A percentile compares a stretch with the other conserved stretches of the same genome.
phyloP scores from a whole-genome alignment of 2,888 invertebrate genomes.

The Galerucella calmariensis region DNA sequence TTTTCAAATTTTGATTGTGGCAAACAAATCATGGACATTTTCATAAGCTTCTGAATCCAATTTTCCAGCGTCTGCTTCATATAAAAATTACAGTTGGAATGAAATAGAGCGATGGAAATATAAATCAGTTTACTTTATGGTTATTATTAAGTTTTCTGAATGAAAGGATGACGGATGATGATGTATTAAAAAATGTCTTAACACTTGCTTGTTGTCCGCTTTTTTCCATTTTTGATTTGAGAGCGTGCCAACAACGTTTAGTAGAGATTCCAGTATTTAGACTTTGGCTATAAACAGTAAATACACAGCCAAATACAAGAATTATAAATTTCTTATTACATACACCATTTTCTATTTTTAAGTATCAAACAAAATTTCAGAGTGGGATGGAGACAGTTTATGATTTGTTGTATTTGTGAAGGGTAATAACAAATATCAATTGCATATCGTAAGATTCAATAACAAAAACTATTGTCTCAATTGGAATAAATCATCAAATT shows the following conservation, averaged over 20 bases:
- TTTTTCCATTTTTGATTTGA: constrained; percentile 10
- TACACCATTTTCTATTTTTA: neutral
- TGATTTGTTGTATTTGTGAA: too few species aligned
- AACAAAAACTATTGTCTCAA: too few species aligned
- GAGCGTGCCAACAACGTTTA: constrained; percentile 23
- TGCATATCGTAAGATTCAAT: too few species aligned
- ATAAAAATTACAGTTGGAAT: constrained; percentile 16
- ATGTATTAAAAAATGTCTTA: constrained; percentile 27
- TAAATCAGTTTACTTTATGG: constrained; percentile 21
- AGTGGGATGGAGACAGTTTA: too few species aligned
- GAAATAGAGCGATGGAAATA: constrained; percentile 21
- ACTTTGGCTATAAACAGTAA: neutral
- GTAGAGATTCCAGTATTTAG: neutral
- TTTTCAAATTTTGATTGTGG: too few species aligned
- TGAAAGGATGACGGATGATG: constrained; percentile 28
- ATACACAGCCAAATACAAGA: neutral
- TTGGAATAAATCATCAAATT: too few species aligned
- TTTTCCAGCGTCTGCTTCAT: neutral
- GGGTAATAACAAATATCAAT: too few species aligned
- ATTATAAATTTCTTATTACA: neutral
- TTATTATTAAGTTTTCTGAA: constrained; percentile 25
- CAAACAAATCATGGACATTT: neutral
- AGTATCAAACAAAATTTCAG: too few species aligned
- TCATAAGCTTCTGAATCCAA: neutral
- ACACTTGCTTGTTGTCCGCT: constrained; percentile 20